Conservation (phyloP, 2,888 invertebrate species). For the Heteromurus nitidus region DNA sequence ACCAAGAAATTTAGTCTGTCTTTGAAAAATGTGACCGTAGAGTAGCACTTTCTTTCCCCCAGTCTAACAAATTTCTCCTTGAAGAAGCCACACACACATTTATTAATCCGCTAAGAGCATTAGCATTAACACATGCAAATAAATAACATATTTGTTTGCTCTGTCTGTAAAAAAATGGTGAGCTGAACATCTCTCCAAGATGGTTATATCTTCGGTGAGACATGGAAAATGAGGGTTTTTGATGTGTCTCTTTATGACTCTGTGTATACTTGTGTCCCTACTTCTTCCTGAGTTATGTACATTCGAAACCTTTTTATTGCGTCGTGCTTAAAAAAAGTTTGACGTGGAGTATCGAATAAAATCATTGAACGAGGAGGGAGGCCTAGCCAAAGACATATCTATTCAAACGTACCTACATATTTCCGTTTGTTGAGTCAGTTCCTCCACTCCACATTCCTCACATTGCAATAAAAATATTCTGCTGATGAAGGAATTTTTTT, state of each 20-base stretch:
- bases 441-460: too few species aligned
- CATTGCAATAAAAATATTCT: too few species aligned
- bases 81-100: not conserved
- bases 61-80: slow-evolving; percentile 11
- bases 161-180: not conserved
- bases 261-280: not conserved
- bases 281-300: not conserved
- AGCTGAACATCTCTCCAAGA: not conserved
- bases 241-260: not conserved
- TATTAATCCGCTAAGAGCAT: slow-evolving; percentile 24
- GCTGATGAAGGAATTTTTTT: too few species aligned
- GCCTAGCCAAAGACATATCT: not conserved
- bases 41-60: too few species aligned
- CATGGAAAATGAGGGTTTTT: not conserved
- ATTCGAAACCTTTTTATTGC: not conserved
- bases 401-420: not conserved
- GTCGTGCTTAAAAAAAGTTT: not conserved
- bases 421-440: too few species aligned
- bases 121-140: slow-evolving; percentile 19
- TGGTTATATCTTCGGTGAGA: not conserved
- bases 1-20: slow-evolving; percentile 27
- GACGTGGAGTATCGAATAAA: not conserved
- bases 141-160: slow-evolving; percentile 11
- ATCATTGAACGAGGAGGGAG: not conserved
- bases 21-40: slow-evolving; percentile 35